Conservation (phyloP, 1,140 invertebrate species). For the Drosophila tropicalis region DNA sequence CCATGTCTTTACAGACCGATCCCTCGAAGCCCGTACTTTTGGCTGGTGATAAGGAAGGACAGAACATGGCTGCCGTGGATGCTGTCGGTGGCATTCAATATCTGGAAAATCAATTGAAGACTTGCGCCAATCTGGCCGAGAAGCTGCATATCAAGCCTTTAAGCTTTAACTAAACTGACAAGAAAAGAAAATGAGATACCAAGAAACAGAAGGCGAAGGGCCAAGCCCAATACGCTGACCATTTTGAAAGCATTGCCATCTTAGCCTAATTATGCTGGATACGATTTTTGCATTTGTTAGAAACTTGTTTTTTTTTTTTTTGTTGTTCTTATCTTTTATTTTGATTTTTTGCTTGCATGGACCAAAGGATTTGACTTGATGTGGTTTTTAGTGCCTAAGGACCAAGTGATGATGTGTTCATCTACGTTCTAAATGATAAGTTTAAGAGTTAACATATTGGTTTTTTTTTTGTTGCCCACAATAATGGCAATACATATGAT, state of each 20-base stretch:
- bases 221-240: slow-evolving; percentile 18
- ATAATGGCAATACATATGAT: slow-evolving; percentile 1
- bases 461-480: background rate
- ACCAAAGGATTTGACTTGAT: slow-evolving; percentile 61
- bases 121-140: slow-evolving; percentile 84
- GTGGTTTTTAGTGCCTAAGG: slow-evolving; percentile 51
- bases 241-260: slow-evolving; percentile 17
- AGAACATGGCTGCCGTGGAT: slow-evolving; percentile 87
- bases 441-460: background rate
- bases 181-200: too few relatives aligned
- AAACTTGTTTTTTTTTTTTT: too few relatives aligned
- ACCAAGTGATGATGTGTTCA: slow-evolving; percentile 17
- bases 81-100: slow-evolving; percentile 90
- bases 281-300: slow-evolving; percentile 59
- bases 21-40: slow-evolving; percentile 88
- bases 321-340: too few relatives aligned
- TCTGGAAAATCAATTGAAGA: slow-evolving; percentile 89
- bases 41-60: slow-evolving; percentile 93
- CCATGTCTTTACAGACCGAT: slow-evolving; percentile 84
- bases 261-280: slow-evolving; percentile 19
- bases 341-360: background rate
- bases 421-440: slow-evolving; percentile 28
- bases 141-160: slow-evolving; percentile 85
- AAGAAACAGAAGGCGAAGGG: background rate
- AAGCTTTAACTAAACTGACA: slow-evolving; percentile 62